phyloP scores from a whole-genome alignment of 35 echinoderm and acorn worm genomes.

The Lytechinus variegatus region DNA sequence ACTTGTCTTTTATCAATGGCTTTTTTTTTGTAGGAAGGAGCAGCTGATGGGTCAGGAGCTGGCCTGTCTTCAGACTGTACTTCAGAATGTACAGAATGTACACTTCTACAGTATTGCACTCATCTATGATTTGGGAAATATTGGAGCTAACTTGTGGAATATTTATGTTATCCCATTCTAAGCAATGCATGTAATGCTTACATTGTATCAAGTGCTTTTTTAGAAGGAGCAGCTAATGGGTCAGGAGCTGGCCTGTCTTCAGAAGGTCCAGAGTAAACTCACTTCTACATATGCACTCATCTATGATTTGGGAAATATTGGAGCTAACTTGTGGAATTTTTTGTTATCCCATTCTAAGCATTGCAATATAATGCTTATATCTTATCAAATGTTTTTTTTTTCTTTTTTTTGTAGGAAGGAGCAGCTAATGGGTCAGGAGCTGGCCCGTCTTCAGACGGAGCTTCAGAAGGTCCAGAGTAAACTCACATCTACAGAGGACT shows the following conservation, averaged over 20 bases:
- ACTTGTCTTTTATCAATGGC: no score
- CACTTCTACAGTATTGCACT: slow-evolving; percentile 49
- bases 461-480: slow-evolving; percentile 79
- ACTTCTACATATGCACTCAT: slow-evolving; percentile 16
- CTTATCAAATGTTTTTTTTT: no score
- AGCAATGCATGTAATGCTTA: no score
- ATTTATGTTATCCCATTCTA: no score
- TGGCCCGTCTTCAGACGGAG: slow-evolving; percentile 81
- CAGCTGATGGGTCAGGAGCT: slow-evolving; percentile 82
- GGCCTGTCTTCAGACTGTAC: slow-evolving; percentile 76
- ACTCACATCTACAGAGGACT: slow-evolving; percentile 63
- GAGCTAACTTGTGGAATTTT: no score
- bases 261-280: slow-evolving; percentile 76
- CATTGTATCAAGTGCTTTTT: no score
- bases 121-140: no score
- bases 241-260: slow-evolving; percentile 74
- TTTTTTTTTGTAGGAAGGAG: slow-evolving; percentile 71
- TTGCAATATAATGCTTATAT: no score
- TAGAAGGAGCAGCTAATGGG: slow-evolving; percentile 91
- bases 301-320: no score
- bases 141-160: no score
- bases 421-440: slow-evolving; percentile 79
- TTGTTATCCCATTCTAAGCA: no score
- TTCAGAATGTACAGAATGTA: slow-evolving; percentile 79
- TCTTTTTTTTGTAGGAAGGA: slow-evolving; percentile 65